Conservation (phyloP, 2,113 vertebrate genomes). For the Toxostoma redivivum region DNA sequence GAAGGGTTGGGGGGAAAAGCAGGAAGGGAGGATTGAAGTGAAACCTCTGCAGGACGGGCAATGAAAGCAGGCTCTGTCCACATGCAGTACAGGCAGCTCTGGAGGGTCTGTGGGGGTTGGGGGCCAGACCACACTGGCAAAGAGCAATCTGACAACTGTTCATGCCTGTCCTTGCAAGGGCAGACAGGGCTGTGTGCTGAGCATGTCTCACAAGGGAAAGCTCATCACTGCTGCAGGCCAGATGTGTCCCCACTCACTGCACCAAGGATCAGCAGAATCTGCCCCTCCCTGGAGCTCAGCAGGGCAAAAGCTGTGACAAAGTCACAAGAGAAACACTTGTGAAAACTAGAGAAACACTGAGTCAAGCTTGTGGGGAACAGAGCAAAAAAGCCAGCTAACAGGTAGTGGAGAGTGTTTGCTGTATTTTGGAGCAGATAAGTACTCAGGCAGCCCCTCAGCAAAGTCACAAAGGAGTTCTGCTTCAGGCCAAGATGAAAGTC, state of each 20-base stretch:
- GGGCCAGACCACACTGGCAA: rapidly evolving
- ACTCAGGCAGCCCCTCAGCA: background rate
- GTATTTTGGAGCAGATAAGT: background rate
- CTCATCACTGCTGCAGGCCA: background rate
- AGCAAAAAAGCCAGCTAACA: background rate
- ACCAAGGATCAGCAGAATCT: background rate
- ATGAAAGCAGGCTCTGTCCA: background rate
- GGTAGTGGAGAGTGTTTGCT: background rate
- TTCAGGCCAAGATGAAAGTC: background rate
- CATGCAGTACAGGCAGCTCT: rapidly evolving
- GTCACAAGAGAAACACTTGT: background rate
- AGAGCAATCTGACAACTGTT: background rate
- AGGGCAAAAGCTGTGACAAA: background rate
- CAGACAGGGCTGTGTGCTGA: background rate
- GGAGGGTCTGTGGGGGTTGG: background rate
- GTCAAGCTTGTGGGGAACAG: rapidly evolving
- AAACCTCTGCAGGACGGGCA: background rate
- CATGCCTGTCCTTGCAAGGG: background rate
- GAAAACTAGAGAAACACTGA: background rate
- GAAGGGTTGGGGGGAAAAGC: conserved; percentile 22
- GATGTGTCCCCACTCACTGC: background rate
- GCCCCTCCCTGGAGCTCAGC: background rate
- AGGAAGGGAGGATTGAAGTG: conserved; percentile 25
- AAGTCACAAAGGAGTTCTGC: background rate
- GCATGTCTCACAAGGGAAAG: rapidly evolving